phyloP scores from a whole-genome alignment of 53 echinoderm and acorn worm genomes.

The Echinometra lucunter region DNA sequence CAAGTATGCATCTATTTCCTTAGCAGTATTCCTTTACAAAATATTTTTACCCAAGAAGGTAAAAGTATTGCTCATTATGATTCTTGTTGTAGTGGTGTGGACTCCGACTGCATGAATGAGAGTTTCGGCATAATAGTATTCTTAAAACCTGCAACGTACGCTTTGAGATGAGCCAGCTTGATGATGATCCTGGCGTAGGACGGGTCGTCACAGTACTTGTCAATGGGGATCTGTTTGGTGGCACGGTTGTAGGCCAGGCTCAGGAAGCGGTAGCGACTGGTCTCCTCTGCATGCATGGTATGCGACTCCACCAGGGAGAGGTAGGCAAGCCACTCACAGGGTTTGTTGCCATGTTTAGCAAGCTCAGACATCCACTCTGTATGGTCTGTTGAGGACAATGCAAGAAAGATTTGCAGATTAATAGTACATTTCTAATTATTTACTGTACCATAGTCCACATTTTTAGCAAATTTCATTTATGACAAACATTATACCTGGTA shows the following conservation, averaged over 20 bases:
- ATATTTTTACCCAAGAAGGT: too few species aligned
- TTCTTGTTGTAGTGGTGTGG: too few species aligned
- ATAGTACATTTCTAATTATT: too few species aligned
- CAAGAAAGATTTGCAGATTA: neutral
- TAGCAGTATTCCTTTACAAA: too few species aligned
- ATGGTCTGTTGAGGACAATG: slow-evolving; percentile 56
- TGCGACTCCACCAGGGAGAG: slow-evolving; percentile 78
- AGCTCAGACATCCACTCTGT: slow-evolving; percentile 71
- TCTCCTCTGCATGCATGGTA: slow-evolving; percentile 58
- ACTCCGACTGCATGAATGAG: too few species aligned
- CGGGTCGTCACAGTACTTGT: slow-evolving; percentile 78
- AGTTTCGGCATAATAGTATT: too few species aligned
- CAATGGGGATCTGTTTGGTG: slow-evolving; percentile 83
- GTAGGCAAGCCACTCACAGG: slow-evolving; percentile 90
- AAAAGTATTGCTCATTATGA: too few species aligned
- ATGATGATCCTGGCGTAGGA: slow-evolving; percentile 89
- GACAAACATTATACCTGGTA: too few species aligned
- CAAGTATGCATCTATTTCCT: too few species aligned
- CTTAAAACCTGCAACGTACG: slow-evolving; percentile 71
- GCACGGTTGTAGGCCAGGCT: slow-evolving; percentile 84
- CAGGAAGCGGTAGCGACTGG: slow-evolving; percentile 73
- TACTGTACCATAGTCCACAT: too few species aligned
- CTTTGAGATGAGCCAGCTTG: slow-evolving; percentile 87
- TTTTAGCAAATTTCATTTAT: too few species aligned
- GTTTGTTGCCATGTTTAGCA: slow-evolving; percentile 76